Conservation (phyloP, 2,797 vertebrate species). For the Poecilia gillii region DNA sequence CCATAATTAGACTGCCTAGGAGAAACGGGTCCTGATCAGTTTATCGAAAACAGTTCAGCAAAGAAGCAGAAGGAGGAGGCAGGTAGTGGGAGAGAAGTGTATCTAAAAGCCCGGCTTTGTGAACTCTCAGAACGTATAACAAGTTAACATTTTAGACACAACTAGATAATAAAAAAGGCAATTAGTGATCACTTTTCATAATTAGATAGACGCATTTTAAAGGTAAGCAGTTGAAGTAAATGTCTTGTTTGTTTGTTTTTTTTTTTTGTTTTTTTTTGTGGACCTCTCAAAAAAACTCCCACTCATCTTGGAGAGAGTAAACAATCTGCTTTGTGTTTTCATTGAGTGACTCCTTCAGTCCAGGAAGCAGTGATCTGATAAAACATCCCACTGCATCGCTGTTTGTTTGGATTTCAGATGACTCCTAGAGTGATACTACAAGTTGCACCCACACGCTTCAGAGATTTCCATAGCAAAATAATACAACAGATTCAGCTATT, state of each 20-base stretch:
- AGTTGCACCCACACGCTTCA: background rate
- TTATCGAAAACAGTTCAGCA: background rate
- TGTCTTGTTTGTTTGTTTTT: conserved; percentile 54
- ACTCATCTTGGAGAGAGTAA: conserved; percentile 52
- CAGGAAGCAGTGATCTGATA: background rate
- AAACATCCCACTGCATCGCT: background rate
- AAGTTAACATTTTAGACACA: conserved; percentile 10
- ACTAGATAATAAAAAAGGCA: conserved; percentile 25
- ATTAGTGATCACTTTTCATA: conserved; percentile 51
- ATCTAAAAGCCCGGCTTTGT: background rate
- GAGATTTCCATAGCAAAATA: background rate
- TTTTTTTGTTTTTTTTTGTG: conserved; percentile 38
- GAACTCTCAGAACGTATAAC: background rate
- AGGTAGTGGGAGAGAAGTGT: background rate
- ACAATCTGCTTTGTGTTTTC: conserved; percentile 19
- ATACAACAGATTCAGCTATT: background rate
- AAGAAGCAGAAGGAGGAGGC: background rate
- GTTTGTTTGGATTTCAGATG: background rate
- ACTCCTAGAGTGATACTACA: background rate
- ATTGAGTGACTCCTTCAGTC: conserved; percentile 3
- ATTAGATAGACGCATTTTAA: conserved; percentile 57
- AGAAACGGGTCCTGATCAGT: background rate
- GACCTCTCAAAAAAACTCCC: conserved; percentile 53
- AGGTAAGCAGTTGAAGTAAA: conserved; percentile 58
- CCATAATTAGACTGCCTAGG: no score